Conservation (phyloP, 2,113 vertebrate genomes). For the Corapipo altera region DNA sequence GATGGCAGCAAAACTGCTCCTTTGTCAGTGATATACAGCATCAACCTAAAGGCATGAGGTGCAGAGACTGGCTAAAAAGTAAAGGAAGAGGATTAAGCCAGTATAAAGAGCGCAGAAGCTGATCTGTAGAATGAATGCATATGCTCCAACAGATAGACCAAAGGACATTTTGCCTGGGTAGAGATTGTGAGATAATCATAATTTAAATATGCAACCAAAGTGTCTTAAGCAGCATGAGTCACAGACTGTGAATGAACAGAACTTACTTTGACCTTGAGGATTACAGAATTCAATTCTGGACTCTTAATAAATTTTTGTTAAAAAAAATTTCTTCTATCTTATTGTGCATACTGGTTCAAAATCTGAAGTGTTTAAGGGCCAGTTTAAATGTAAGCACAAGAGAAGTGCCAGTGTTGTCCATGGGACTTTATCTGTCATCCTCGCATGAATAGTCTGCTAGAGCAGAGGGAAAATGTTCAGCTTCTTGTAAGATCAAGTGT, state of each 20-base stretch:
- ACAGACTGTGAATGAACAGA: neutral
- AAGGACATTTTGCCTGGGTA: neutral
- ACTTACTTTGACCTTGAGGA: neutral
- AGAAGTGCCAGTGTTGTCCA: neutral
- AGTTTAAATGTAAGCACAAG: neutral
- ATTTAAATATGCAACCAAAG: neutral
- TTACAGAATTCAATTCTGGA: neutral
- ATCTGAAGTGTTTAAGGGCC: neutral
- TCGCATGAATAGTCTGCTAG: neutral
- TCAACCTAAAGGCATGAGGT: neutral
- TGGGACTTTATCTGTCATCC: neutral
- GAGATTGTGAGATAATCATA: neutral
- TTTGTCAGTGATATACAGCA: neutral
- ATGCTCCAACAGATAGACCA: neutral
- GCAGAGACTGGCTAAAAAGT: neutral
- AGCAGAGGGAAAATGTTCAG: neutral
- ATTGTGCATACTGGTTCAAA: neutral
- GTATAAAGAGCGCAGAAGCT: neutral
- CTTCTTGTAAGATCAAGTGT: slow-evolving; percentile 6
- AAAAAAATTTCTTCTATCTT: neutral
- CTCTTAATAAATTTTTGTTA: neutral
- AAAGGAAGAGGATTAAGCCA: neutral
- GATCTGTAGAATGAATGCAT: neutral
- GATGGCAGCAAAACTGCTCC: neutral
- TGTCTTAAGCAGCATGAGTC: neutral